Evolutionary conservation across 2,888 invertebrate species (phyloP), one percentile per base, ranked within the genome.

Genomic region (Orthosia gracilis): DNA sequence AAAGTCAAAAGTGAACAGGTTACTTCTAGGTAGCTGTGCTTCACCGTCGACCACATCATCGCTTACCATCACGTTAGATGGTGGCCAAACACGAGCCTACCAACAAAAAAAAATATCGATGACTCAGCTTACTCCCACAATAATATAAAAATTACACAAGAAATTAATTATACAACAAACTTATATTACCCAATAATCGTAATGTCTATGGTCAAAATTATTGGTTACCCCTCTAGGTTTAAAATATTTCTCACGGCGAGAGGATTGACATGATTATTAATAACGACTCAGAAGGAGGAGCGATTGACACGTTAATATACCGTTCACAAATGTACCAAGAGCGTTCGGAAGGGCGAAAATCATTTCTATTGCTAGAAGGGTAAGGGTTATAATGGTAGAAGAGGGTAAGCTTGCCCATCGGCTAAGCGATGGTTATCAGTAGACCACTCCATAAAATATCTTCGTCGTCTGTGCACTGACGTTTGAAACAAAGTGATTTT

Each of bases 261-360:
- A 76, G 85, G 91, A 94, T 94, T 94, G 95, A 95, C 95, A 94
- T 93, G 93, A 94, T 95, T 95, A 95, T 95, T 95, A 95, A 94
- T 94, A 94, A 92, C 90, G 88, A 89, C 87, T 92, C 64, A 80
- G 91, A 89, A 92, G 93, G 93, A 95, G 94, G 94, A 91, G 94
- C 94, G 93, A 93, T 95, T 94, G 95, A 95, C 95, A 94, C 94
- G 90, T 96, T 95, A 95, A 94, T 94, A 93, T 91, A 91, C 89
- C 84, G 84, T 85, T 83, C 73, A 90, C 92, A 85, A 89, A 82
- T 50, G 76, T 83, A 78, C 58, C 2, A 12, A 68, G 55, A 50
- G 47, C 18, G 26, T 15, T 68, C 21, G 11, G n/a, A 69, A 71
- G 71, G n/a, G 0, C 45, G 2, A 91, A 84, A 88, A 73, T 85